Evolutionary conservation across 2,797 vertebrate genomes (phyloP).

Genomic region (Myotis pilosus): DNA sequence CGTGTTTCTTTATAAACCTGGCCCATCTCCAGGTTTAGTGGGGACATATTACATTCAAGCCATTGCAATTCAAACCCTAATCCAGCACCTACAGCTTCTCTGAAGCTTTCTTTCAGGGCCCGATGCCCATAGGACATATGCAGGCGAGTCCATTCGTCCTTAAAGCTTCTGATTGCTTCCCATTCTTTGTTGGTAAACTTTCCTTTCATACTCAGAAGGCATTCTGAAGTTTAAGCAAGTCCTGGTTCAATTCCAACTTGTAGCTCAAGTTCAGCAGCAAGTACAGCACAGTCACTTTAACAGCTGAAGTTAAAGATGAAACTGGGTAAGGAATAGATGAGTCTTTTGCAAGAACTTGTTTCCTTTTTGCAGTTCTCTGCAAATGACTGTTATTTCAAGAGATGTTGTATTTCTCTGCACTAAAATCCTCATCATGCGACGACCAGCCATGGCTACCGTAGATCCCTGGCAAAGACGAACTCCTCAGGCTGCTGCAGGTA

Average conservation of each 20-base stretch:
- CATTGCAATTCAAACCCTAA: slow-evolving; percentile 94
- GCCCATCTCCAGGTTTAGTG: slow-evolving; percentile 84
- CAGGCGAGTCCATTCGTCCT: slow-evolving; percentile 90
- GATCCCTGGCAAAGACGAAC: neutral
- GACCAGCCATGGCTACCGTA: slow-evolving; percentile 84
- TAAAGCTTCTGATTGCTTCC: slow-evolving; percentile 88
- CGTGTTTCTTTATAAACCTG: slow-evolving; percentile 87
- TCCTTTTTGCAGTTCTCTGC: slow-evolving; percentile 91
- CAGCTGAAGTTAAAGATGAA: slow-evolving; percentile 96
- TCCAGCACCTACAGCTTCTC: slow-evolving; percentile 87
- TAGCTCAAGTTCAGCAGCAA: slow-evolving; percentile 90
- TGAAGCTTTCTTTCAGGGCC: slow-evolving; percentile 92
- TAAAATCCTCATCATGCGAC: slow-evolving; percentile 92
- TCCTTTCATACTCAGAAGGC: slow-evolving; percentile 95
- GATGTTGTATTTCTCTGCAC: slow-evolving; percentile 89
- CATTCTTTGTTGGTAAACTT: slow-evolving; percentile 95
- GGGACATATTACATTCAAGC: slow-evolving; percentile 91
- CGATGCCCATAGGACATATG: slow-evolving; percentile 94
- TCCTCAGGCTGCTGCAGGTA: neutral
- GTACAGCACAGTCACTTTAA: slow-evolving; percentile 94
- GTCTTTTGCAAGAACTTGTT: slow-evolving; percentile 89
- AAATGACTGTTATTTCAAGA: slow-evolving; percentile 92
- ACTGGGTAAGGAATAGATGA: slow-evolving; percentile 61
- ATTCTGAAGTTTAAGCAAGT: slow-evolving; percentile 90
- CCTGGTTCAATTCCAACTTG: slow-evolving; percentile 96